Evolutionary conservation across 2,113 vertebrate species (phyloP).

Genomic region (Pleuronectes platessa): DNA sequence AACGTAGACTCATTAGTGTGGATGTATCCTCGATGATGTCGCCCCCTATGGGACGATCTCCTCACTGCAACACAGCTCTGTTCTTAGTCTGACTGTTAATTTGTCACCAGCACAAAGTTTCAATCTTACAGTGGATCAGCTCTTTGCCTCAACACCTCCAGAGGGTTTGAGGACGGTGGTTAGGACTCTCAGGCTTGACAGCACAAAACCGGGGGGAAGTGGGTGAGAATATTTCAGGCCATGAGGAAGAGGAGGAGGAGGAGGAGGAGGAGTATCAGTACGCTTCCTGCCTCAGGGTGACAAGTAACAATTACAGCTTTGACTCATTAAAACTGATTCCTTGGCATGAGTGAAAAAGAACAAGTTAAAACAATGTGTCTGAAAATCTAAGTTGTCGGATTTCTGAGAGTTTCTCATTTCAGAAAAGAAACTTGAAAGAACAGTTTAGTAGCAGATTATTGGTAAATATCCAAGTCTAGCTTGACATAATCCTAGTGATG

Average conservation of each 20-base stretch:
- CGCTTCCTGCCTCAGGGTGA: not conserved
- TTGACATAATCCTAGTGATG: too few species aligned
- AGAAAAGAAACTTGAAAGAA: not conserved
- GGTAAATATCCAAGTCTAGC: not conserved
- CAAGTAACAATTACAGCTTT: conserved; percentile 3
- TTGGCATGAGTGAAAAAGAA: not conserved
- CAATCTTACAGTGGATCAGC: too few species aligned
- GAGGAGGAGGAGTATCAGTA: not conserved
- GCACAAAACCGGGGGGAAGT: not conserved
- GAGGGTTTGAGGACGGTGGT: not conserved
- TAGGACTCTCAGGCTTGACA: not conserved
- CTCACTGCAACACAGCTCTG: not conserved
- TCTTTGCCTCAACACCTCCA: not conserved
- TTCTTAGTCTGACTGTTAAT: too few species aligned
- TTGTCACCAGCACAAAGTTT: too few species aligned
- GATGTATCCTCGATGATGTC: too few species aligned
- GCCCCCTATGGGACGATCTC: too few species aligned
- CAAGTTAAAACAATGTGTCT: not conserved
- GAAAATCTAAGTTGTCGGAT: not conserved
- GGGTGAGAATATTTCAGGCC: not conserved
- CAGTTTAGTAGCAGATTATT: not conserved
- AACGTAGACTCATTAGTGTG: too few species aligned
- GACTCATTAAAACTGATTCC: not conserved
- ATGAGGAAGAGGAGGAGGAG: too few species aligned
- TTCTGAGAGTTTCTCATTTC: not conserved